These are phyloP conservation scores for Pogonocherus hispidulus DNA, from an alignment of 2,888 invertebrate genomes.

Conservation along the genomic window DNA sequence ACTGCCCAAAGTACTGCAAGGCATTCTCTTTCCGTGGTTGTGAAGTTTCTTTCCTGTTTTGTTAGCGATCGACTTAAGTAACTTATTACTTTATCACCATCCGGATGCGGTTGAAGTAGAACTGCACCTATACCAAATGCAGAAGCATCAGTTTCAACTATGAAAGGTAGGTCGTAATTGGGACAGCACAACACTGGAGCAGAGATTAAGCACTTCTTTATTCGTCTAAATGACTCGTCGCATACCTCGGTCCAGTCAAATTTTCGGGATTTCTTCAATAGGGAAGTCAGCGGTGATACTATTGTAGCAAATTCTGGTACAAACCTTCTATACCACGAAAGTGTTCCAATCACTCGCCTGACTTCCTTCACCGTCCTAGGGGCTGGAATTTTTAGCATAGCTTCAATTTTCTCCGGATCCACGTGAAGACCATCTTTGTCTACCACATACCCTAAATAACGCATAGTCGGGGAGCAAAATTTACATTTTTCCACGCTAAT, in stretches of 20 bases:
- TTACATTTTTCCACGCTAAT: too few relatives aligned
- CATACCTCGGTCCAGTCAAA: neutral
- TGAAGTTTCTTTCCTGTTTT: conserved; percentile 39
- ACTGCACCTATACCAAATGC: neutral
- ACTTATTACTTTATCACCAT: neutral
- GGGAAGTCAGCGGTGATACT: neutral
- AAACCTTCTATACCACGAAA: neutral
- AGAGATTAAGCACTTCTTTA: neutral
- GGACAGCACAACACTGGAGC: neutral
- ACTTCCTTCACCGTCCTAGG: neutral
- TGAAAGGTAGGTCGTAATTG: neutral
- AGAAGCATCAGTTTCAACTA: neutral
- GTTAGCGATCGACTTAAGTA: neutral
- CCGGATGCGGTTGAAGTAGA: neutral
- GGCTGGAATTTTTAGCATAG: neutral
- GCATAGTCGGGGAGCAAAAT: neutral
- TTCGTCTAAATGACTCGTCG: neutral
- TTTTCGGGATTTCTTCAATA: neutral
- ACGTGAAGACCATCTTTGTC: neutral
- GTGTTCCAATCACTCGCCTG: neutral
- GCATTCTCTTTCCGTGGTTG: conserved; percentile 37
- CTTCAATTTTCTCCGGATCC: neutral
- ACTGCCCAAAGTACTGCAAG: conserved; percentile 37
- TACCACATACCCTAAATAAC: neutral
- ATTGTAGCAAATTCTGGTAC: neutral